Evolutionary conservation across 2,797 vertebrate species (phyloP).

Genomic region (Anisognathus igniventris): DNA sequence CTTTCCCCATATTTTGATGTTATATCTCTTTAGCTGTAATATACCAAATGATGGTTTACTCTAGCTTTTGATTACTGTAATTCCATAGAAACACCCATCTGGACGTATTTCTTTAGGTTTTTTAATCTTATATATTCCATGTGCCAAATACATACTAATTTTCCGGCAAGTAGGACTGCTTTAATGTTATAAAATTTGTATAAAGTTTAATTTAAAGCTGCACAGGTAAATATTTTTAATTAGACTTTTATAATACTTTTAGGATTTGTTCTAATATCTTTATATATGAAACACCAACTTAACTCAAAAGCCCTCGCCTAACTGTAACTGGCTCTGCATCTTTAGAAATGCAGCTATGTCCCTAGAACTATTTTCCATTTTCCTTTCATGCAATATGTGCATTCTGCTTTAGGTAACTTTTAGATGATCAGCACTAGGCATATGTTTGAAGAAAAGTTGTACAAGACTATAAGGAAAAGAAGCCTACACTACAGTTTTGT

Average conservation of each 20-base stretch:
- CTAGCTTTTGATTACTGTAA: background rate
- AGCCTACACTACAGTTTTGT: background rate
- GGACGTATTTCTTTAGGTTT: background rate
- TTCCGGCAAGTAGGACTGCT: background rate
- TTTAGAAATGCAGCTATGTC: background rate
- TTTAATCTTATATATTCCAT: background rate
- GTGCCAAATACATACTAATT: background rate
- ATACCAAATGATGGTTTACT: background rate
- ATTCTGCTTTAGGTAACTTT: constrained; percentile 20
- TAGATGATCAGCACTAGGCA: background rate
- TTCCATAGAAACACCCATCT: background rate
- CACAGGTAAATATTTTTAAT: background rate
- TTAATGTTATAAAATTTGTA: background rate
- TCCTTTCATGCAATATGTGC: constrained; percentile 46
- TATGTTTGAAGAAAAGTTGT: constrained; percentile 48
- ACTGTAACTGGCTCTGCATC: background rate
- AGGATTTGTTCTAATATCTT: background rate
- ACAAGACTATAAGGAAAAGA: background rate
- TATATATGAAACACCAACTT: background rate
- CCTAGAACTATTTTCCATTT: background rate
- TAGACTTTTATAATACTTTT: background rate
- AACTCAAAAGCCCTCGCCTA: background rate
- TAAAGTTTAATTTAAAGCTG: background rate
- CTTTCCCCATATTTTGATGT: background rate
- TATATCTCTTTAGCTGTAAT: background rate